phyloP scores from a whole-genome alignment of 2,888 invertebrate genomes.

The Agriopis marginaria region DNA sequence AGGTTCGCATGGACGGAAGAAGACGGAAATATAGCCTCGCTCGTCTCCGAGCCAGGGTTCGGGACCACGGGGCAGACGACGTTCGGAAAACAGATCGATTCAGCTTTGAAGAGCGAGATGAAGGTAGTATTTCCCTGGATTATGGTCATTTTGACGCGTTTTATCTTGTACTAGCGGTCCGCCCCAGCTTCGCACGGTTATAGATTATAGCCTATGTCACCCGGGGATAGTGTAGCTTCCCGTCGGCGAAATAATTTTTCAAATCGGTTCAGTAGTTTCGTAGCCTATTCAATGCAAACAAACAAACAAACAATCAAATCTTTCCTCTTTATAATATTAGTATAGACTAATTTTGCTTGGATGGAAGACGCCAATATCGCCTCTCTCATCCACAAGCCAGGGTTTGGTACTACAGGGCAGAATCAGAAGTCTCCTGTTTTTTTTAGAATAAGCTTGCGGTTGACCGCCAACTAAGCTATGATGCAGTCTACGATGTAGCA shows the following conservation, averaged over 20 bases:
- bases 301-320: no score
- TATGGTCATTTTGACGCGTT: neutral
- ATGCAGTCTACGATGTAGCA: no score
- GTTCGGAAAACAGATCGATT: slow-evolving; percentile 75
- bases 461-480: no score
- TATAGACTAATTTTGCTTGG: no score
- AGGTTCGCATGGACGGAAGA: slow-evolving; percentile 81
- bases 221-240: no score
- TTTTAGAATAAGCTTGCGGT: no score
- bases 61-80: slow-evolving; percentile 74
- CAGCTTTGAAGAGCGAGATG: slow-evolving; percentile 68
- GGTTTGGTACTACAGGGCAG: neutral
- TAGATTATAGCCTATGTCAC: no score
- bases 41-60: slow-evolving; percentile 79
- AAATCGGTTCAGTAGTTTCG: no score
- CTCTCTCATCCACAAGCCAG: neutral
- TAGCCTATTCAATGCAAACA: no score
- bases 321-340: no score
- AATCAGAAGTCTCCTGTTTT: neutral
- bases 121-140: slow-evolving; percentile 55
- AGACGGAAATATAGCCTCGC: slow-evolving; percentile 76
- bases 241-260: no score
- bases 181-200: no score
- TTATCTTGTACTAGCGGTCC: neutral
- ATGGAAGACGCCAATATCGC: neutral